Evolutionary conservation across 2,888 invertebrate genomes (phyloP).

Genomic region (Tenthredo livida): DNA sequence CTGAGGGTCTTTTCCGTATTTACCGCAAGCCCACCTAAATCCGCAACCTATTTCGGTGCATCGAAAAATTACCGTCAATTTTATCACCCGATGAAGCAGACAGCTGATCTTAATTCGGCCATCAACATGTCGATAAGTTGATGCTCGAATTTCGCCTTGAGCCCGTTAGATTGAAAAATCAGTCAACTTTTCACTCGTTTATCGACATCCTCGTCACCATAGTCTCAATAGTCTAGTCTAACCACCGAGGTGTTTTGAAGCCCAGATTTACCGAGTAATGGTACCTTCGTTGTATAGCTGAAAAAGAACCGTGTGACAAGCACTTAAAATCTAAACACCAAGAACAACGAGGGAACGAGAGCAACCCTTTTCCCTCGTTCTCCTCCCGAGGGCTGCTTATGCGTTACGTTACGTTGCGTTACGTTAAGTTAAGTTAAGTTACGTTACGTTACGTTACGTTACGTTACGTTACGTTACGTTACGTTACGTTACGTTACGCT

Average conservation of each 20-base stretch:
- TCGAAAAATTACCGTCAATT: background rate
- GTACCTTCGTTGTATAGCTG: background rate
- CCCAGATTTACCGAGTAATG: background rate
- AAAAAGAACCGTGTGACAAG: conserved; percentile 27
- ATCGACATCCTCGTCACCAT: conserved; percentile 25
- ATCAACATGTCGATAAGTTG: conserved; percentile 14
- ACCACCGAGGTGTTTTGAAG: background rate
- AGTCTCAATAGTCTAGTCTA: too few species aligned
- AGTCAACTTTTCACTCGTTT: conserved; percentile 35
- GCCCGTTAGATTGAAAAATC: conserved; percentile 3
- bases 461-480: conserved; percentile 31
- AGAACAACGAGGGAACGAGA: background rate
- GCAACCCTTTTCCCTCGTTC: conserved; percentile 43
- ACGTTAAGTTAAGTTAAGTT: conserved; percentile 24
- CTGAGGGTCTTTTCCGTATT: background rate
- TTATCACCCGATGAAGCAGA: background rate
- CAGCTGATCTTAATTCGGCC: background rate
- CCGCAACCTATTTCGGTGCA: background rate
- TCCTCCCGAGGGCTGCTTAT: conserved; percentile 7
- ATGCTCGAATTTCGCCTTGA: background rate
- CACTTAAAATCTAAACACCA: conserved; percentile 30
- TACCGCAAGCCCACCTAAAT: background rate
- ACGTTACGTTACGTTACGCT: background rate
- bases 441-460: conserved; percentile 4
- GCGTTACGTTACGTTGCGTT: conserved; percentile 31